Base-by-base conservation (phyloP, 1,140 invertebrate species). In the Dufourea novaeangliae region DNA sequence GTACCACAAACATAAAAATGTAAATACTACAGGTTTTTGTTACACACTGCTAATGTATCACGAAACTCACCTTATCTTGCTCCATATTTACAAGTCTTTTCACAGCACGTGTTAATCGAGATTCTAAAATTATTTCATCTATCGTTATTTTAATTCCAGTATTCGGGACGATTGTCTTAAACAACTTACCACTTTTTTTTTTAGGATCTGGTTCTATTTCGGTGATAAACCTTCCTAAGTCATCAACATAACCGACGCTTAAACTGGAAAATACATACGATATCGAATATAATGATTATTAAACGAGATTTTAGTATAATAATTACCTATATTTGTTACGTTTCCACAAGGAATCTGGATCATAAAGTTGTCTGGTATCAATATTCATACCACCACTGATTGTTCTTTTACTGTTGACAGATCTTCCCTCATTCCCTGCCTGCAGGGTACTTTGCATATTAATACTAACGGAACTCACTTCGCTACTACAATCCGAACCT, bases 121-220 rank as follows among this genome's bases (percentile, higher is more conserved):
- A 94, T 91, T 93, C 94, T 94, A 83, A 79, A 84, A 79, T 69
- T 70, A 17, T 57, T 78, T 41, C n/a, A 3, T 3, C 37, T 6
- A 54, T 20, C 7, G 46, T 63, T 59, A 72, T 68, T 66, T 29
- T 14, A 5, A 80, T 52, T 46, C 32, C 25, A 25, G 34, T 27
- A 39, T 11, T 67, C 0, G 17, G 52, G 25, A 70, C 12, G 59
- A 14, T 25, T 39, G 6, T 32, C 44, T 8, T 59, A 50, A 29
- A 62, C 11, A 50, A 80, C 78, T 87, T 81, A 91, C 93, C 92
- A 88, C 91, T 92, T 92, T 94, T 95, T 91, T 94, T 94, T 88
- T 96, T 95, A 25, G 97, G 96, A 90, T 97, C 96, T 6, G 96
- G 96, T 89, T 97, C 97, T 90, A 98, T 96, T 92, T 97, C 96